Evolutionary conservation across 92 coral and sea anemone species (phyloP).

Genomic region (Umimayanthus chanpuru): DNA sequence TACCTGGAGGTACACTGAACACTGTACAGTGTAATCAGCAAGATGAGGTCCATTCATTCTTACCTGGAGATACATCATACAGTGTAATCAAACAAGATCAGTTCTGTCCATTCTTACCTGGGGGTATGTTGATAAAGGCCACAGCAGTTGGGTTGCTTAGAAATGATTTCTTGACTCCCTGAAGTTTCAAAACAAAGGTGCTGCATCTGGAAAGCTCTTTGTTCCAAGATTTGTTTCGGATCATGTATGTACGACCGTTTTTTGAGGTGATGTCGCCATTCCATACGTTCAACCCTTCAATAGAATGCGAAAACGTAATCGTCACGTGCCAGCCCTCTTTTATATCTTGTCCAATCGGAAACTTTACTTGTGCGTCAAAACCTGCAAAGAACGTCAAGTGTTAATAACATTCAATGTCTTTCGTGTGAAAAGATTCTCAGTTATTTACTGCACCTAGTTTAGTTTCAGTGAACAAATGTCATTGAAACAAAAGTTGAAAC

Average conservation of each 20-base stretch:
- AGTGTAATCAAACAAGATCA: too few relatives aligned
- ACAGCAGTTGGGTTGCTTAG: conserved; percentile 19
- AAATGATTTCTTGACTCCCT: conserved; percentile 23
- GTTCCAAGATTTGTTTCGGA: conserved; percentile 58
- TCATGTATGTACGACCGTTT: conserved; percentile 37
- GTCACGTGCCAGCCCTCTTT: conserved; percentile 30
- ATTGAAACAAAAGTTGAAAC: background rate
- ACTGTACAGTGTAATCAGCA: too few relatives aligned
- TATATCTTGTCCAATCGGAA: conserved; percentile 38
- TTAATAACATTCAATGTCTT: background rate
- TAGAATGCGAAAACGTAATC: conserved; percentile 7
- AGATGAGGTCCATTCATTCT: too few relatives aligned
- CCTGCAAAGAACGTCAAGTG: conserved; percentile 1
- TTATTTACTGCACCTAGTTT: too few relatives aligned
- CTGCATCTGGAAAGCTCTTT: conserved; percentile 8
- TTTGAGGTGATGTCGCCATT: background rate
- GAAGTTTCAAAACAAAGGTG: background rate
- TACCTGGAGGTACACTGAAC: too few relatives aligned
- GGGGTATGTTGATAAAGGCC: background rate
- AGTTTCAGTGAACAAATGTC: background rate
- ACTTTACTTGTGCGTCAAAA: conserved; percentile 40
- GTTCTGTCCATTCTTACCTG: background rate
- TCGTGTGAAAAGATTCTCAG: too few relatives aligned
- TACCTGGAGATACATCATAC: too few relatives aligned
- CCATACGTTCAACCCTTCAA: background rate